Percentiles rank a stretch among this genome's conserved stretches.
Conservation (phyloP, 2,888 invertebrate species). For the Temnothorax rugatulus region DNA sequence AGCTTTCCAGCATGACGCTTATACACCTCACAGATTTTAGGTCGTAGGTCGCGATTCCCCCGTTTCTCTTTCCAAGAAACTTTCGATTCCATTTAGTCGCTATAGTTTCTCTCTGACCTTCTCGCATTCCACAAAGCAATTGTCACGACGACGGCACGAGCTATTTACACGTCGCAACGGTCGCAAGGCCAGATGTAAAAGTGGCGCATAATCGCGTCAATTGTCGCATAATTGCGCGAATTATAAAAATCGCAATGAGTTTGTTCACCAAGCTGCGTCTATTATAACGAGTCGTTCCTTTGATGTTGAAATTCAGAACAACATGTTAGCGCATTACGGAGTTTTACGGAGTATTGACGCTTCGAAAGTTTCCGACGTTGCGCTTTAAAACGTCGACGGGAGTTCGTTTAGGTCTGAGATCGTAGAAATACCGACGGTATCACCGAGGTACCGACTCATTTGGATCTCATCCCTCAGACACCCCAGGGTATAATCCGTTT, state of each 20-base stretch:
- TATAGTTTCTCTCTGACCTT: slow-evolving; percentile 13
- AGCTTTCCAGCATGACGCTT: background rate
- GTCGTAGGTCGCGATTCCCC: slow-evolving; percentile 5
- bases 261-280: background rate
- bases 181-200: slow-evolving; percentile 21
- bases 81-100: slow-evolving; percentile 22
- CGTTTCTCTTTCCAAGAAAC: background rate
- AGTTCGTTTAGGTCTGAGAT: slow-evolving; percentile 64
- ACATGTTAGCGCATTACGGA: background rate
- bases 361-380: slow-evolving; percentile 23
- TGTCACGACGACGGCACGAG: background rate
- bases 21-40: slow-evolving; percentile 25
- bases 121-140: slow-evolving; percentile 17
- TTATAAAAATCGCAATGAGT: slow-evolving; percentile 2
- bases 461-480: slow-evolving; percentile 77
- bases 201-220: background rate
- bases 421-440: slow-evolving; percentile 60
- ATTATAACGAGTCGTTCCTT: background rate
- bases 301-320: background rate
- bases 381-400: slow-evolving; percentile 62
- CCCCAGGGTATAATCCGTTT: slow-evolving; percentile 83
- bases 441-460: slow-evolving; percentile 78
- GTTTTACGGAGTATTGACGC: background rate
- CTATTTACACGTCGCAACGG: background rate
- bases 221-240: slow-evolving; percentile 24